These are phyloP conservation scores for Hepsetus odoe DNA, from an alignment of 2,113 vertebrate genomes.

Conservation along the genomic window DNA sequence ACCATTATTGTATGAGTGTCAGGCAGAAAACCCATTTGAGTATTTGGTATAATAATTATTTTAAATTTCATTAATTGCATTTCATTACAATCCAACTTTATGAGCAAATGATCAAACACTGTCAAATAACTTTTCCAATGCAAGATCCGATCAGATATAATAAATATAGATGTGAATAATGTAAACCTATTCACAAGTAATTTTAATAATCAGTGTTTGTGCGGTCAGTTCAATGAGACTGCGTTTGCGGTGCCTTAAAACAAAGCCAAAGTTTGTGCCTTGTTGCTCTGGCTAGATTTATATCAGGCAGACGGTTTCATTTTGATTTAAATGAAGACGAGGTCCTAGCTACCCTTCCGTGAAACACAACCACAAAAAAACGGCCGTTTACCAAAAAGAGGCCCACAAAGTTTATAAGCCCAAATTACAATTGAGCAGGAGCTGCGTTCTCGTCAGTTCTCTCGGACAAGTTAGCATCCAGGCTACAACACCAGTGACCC, in stretches of 20 bases:
- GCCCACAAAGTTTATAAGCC: not conserved
- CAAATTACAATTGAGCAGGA: not conserved
- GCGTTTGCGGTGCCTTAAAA: not conserved
- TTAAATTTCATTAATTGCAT: too few relatives aligned
- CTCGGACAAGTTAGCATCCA: not conserved
- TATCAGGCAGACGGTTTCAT: not conserved
- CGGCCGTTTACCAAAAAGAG: not conserved
- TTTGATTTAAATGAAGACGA: not conserved
- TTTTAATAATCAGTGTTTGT: not conserved
- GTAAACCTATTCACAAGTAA: not conserved
- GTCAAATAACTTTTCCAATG: too few relatives aligned
- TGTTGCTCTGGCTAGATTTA: not conserved
- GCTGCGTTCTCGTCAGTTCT: not conserved
- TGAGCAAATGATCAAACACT: too few relatives aligned
- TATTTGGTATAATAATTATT: not conserved
- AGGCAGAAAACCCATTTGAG: too few relatives aligned
- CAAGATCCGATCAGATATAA: not conserved
- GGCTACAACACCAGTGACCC: not conserved
- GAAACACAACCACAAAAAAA: not conserved
- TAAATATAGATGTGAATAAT: too few relatives aligned
- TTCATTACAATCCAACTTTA: too few relatives aligned
- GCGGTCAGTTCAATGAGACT: not conserved
- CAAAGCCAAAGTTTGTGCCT: not conserved
- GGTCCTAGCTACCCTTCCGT: not conserved
- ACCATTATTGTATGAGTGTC: not conserved